These are phyloP conservation scores for Rhinopithecus roxellana DNA, from an alignment of 2,113 vertebrate species.

Conservation along the genomic window DNA sequence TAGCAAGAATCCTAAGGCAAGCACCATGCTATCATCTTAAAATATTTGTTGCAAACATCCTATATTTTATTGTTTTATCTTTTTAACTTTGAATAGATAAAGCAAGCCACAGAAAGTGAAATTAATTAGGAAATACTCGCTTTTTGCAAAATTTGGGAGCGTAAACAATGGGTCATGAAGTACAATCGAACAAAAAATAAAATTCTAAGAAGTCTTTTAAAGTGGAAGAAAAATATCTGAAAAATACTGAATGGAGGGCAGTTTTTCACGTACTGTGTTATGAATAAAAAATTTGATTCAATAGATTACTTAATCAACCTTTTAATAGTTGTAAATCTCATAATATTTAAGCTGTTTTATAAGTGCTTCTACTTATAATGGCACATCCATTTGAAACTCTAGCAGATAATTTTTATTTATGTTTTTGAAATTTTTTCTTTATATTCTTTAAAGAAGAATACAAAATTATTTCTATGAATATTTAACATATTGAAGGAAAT, in stretches of 20 bases:
- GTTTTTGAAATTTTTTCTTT: constrained; percentile 14
- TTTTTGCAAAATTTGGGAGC: not conserved
- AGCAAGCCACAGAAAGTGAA: constrained; percentile 3
- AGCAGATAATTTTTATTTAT: not conserved
- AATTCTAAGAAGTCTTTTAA: constrained; percentile 8
- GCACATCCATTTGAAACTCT: not conserved
- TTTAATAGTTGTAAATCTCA: not conserved
- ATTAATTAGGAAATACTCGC: not conserved
- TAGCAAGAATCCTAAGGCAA: not conserved
- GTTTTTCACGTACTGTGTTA: not conserved
- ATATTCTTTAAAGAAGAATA: not conserved
- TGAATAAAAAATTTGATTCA: not conserved
- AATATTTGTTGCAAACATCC: constrained; percentile 5
- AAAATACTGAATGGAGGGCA: not conserved
- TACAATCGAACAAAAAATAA: not conserved
- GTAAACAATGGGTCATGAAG: not conserved
- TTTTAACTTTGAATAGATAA: constrained; percentile 35
- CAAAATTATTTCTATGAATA: not conserved
- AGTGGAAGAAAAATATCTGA: not conserved
- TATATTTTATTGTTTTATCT: not conserved
- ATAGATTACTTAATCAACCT: not conserved
- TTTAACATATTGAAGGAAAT: not conserved
- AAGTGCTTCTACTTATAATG: not conserved
- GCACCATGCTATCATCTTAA: not conserved
- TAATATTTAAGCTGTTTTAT: not conserved